These are phyloP conservation scores for Heteromurus nitidus DNA, from an alignment of 2,888 invertebrate species.

Conservation along the genomic window DNA sequence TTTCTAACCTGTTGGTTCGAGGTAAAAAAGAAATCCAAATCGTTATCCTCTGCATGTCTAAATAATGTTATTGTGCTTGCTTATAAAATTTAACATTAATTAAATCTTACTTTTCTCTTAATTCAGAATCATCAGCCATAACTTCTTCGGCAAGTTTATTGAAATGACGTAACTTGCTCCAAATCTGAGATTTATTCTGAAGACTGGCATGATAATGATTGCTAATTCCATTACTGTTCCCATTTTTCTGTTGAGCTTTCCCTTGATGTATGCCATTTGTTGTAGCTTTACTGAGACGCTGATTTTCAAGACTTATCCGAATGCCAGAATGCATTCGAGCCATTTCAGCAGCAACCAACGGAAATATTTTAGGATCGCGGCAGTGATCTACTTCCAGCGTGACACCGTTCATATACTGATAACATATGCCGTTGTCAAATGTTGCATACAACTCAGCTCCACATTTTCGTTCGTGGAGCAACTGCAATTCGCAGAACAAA, in stretches of 20 bases:
- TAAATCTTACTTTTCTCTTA: constrained; percentile 30
- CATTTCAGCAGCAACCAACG: constrained; percentile 87
- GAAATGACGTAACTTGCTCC: constrained; percentile 86
- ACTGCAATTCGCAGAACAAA: too few relatives aligned
- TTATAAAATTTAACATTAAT: not conserved
- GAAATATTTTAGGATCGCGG: constrained; percentile 81
- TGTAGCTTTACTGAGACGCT: not conserved
- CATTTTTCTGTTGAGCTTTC: constrained; percentile 73
- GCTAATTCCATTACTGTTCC: not conserved
- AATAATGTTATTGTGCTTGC: constrained; percentile 3
- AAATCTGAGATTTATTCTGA: constrained; percentile 81
- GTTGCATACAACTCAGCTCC: constrained; percentile 92
- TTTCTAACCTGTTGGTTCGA: constrained; percentile 80
- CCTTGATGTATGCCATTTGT: not conserved
- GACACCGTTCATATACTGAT: constrained; percentile 89
- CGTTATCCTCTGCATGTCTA: too few relatives aligned
- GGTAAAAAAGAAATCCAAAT: too few relatives aligned
- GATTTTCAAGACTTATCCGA: not conserved
- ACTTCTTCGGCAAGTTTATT: constrained; percentile 83
- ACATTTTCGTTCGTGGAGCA: constrained; percentile 84
- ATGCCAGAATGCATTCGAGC: constrained; percentile 83
- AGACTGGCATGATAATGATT: constrained; percentile 70
- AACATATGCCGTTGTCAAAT: constrained; percentile 95
- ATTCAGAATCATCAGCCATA: constrained; percentile 76
- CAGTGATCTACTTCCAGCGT: constrained; percentile 84